Evolutionary conservation across 2,113 vertebrate genomes (phyloP).

Genomic region (Xiphophorus hellerii): DNA sequence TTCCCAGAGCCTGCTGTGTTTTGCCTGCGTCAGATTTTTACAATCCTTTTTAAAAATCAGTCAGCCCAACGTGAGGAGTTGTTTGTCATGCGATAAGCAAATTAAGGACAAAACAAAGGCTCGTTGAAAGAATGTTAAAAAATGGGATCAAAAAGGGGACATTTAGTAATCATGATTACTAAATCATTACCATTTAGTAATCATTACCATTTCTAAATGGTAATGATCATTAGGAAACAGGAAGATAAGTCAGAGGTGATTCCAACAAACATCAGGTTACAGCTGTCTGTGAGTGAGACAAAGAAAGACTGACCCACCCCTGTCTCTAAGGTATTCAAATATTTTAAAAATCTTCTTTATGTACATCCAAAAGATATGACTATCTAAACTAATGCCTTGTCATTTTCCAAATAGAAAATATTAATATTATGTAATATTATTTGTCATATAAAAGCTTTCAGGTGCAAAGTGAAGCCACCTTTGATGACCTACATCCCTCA

Average conservation of each 20-base stretch:
- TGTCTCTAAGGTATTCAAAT: background rate
- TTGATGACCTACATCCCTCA: constrained; percentile 82
- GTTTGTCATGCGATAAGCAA: constrained; percentile 52
- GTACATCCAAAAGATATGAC: background rate
- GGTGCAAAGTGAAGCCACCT: constrained; percentile 74
- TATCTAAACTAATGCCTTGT: background rate
- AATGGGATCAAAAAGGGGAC: background rate
- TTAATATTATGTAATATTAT: background rate
- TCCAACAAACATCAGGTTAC: background rate
- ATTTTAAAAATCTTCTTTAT: background rate
- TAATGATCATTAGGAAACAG: no score
- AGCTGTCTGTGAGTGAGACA: background rate
- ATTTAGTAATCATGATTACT: background rate
- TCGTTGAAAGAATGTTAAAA: background rate
- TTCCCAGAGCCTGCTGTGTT: constrained; percentile 63
- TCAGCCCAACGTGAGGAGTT: constrained; percentile 19
- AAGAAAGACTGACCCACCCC: background rate
- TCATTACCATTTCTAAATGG: background rate
- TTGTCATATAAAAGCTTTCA: background rate
- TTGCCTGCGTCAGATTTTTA: constrained; percentile 77
- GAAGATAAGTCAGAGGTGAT: background rate
- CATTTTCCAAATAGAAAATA: background rate
- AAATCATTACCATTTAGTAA: no score
- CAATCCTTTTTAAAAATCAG: constrained; percentile 40
- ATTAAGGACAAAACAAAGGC: background rate